Conservation (phyloP, 2,797 vertebrate genomes). For the Steatocranus sp. region DNA sequence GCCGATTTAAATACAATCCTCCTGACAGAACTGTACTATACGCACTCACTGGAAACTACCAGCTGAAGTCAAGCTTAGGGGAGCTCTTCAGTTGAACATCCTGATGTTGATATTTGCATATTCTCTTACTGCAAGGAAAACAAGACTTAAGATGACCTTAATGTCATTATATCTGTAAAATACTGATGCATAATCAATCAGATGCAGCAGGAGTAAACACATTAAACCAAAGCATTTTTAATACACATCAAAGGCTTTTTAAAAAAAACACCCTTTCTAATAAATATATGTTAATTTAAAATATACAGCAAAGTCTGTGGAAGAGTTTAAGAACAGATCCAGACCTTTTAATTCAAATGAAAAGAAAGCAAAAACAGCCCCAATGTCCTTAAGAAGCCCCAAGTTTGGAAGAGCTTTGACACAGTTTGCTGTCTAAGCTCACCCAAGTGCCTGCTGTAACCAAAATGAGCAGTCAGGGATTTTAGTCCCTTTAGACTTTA, state of each 20-base stretch:
- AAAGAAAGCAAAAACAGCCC: background rate
- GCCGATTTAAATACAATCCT: background rate
- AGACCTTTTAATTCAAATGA: background rate
- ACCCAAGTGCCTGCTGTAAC: background rate
- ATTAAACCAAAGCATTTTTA: background rate
- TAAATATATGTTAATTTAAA: background rate
- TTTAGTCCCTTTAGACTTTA: background rate
- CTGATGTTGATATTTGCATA: background rate
- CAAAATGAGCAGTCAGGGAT: background rate
- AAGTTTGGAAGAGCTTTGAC: background rate
- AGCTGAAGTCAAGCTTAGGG: background rate
- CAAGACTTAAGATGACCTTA: background rate
- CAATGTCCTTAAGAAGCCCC: background rate
- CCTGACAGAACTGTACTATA: background rate
- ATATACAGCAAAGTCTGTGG: background rate
- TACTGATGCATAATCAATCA: background rate
- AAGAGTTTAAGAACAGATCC: background rate
- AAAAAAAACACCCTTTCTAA: background rate
- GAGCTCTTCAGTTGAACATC: background rate
- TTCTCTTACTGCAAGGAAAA: background rate
- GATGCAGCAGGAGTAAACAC: background rate
- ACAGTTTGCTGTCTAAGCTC: background rate
- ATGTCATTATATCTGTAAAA: background rate
- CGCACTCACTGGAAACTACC: background rate
- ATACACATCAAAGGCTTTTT: background rate